Base-by-base conservation (phyloP, 1,140 invertebrate genomes). In the Cydia pomonella region DNA sequence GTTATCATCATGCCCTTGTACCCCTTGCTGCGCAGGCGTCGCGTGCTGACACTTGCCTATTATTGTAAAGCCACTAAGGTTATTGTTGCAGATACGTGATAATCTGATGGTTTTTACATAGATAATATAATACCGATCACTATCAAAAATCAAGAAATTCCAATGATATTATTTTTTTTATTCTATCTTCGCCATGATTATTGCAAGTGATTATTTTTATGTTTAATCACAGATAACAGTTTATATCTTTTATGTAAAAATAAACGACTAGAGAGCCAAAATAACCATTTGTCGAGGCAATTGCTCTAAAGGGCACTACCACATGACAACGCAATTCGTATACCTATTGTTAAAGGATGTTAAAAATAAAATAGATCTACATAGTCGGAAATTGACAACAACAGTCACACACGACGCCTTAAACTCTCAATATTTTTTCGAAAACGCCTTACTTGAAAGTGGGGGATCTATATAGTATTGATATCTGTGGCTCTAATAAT, bases 21-120 rank as follows among this genome's bases (percentile, higher is more conserved):
- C 76, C 25, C 72, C 47, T 73, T 77, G 76, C 66, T 38, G n/a
- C 16, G n/a, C 53, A 23, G 75, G 59, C 13, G 41, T 77, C 73
- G 76, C 76, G 76, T 77, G 76, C 73, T 73, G 38, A 38, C 69
- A 29, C 12, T 72, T 62, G 62, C 64, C 73, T 53, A 74, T 74
- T 76, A 76, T 72, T 50, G 62, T 47, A 29, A 73, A 72, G 72
- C 18, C 64, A 72, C 33, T 47, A 21, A 75, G 75, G 62, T 73
- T 63, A 53, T 63, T 76, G 50, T 69, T 64, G 66, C 50, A 73
- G 71, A 76, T 73, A 59, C 71, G 72, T 73, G 29, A 72, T 76
- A 27, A 59, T 59, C 21, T 59, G 18, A 53, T 18, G 50, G 7
- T 59, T 59, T 0, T 23, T 59, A 23, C 53, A 23, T 59, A 59